Base-by-base conservation (phyloP, 2,888 invertebrate genomes). In the Pachydiplax longipennis region DNA sequence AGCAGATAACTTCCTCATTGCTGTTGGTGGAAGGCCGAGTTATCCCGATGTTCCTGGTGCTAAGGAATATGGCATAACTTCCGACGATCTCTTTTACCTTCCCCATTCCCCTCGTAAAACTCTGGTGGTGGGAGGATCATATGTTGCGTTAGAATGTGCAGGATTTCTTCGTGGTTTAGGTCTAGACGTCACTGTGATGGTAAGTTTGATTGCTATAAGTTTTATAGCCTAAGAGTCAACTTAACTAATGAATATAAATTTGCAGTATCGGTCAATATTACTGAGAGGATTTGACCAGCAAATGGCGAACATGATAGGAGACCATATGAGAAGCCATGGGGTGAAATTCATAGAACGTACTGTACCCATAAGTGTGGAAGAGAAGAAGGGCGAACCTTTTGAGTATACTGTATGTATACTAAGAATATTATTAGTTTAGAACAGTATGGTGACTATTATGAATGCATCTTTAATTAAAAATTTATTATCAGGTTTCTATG, bases 231-330 rank as follows among this genome's bases (percentile, higher is more conserved):
- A 53, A 13, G 22, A 53, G 18, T 53, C 13, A 83, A 48, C 48
- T 31, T 37, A 31, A 37, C 2, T 37, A 35, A 6, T 90, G 15
- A 40, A 61, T 12, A 65, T 15, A 31, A 12, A 15, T 91, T n/a
- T 92, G 5, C 91, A 93, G 94, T 94, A 94, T 8, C 93, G 95
- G 3, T 95, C 95, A 0, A 95, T 95, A 91, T 93, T 95, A 5
- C 93, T 96, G n/a, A 93, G 95, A 90, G 95, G 95, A 0, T 96
- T 95, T 92, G 95, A 95, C 92, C 95, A 95, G 92, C 94, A 95
- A 92, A 95, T 95, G 93, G 95, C 95, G 3, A 94, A 95, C 31
- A 93, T 93, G 92, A 94, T 95, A 91, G 95, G 95, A 0, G 93
- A 93, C 1, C 94, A 95, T 92, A 94, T 95, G 95, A 93, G 92